phyloP scores from a whole-genome alignment of 2,113 vertebrate genomes.

The Nipponia nippon region DNA sequence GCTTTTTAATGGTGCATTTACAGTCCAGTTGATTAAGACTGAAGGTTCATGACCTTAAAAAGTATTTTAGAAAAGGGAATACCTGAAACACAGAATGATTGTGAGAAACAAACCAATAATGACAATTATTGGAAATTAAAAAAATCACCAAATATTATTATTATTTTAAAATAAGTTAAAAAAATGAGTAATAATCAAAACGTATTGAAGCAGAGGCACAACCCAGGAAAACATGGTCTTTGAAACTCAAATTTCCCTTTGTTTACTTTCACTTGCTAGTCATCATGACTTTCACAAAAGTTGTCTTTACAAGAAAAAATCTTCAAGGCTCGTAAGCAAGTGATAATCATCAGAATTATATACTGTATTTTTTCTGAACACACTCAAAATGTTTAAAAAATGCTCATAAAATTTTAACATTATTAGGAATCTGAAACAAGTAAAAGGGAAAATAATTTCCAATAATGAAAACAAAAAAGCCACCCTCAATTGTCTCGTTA shows the following conservation, averaged over 20 bases:
- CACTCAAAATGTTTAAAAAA: background rate
- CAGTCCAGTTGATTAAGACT: background rate
- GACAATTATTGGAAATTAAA: background rate
- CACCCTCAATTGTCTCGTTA: background rate
- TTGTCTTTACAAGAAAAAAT: background rate
- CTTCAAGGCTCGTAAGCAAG: background rate
- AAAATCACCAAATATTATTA: background rate
- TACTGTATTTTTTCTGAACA: background rate
- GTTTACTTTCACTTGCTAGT: background rate
- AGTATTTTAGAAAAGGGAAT: background rate
- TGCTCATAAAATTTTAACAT: background rate
- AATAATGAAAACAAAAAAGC: background rate
- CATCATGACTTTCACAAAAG: background rate
- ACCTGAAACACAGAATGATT: background rate
- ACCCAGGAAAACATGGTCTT: background rate
- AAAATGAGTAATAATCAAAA: background rate
- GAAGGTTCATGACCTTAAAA: background rate
- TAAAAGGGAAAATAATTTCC: background rate
- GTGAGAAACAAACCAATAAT: background rate
- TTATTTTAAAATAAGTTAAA: background rate
- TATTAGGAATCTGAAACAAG: background rate
- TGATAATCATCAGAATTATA: background rate
- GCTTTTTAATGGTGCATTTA: background rate
- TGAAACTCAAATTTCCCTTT: background rate
- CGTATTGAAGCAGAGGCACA: background rate